Evolutionary conservation across 35 echinoderm and acorn worm genomes (phyloP), one percentile per base, ranked within the genome.

Genomic region (Apostichopus parvimensis): DNA sequence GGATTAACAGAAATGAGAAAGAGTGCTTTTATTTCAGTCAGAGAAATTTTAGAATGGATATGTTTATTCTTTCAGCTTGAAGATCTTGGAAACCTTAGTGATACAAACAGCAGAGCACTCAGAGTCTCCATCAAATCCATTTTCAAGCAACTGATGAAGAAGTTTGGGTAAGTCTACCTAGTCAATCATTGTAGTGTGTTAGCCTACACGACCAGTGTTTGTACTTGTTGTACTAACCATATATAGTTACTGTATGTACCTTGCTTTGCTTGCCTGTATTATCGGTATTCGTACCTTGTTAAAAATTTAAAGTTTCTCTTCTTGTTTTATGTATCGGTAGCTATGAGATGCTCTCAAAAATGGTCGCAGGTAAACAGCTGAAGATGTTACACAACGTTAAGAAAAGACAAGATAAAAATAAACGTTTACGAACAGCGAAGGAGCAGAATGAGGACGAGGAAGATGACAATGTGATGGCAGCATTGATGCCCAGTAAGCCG

Each of bases 331-430:
- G 0, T 82, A 82, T 9, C 9, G 6, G 6, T 13, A 98, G 95
- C 9, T 98, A 91, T 90, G 93, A 98, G 87, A 96, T 96, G 93
- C 92, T 98, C 15, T 75, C 85, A 20, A 98, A 98, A 77, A 81
- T 96, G 87, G 91, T 98, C 15, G 87, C 94, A 6, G 90, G 81
- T 14, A 75, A 91, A 45, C 94, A 98, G 26, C 85, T 91, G 77
- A 98, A 98, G 91, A 96, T 98, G 97, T 78, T 98, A 9, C 91
- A 93, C 6, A 98, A 98, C 86, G 92, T 95, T 13, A 92, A 94
- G 93, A 98, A 98, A 83, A 80, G 71, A n/a, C 93, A 98, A 79
- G 97, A 98, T 54, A 90, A 94, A 6, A 94, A 81, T 23, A 98
- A 96, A 89, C 83, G 94, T 15, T 79, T 82, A 57, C 90, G 61